Base-by-base conservation (phyloP, 2,113 vertebrate species). In the Cyprinodon variegatus region DNA sequence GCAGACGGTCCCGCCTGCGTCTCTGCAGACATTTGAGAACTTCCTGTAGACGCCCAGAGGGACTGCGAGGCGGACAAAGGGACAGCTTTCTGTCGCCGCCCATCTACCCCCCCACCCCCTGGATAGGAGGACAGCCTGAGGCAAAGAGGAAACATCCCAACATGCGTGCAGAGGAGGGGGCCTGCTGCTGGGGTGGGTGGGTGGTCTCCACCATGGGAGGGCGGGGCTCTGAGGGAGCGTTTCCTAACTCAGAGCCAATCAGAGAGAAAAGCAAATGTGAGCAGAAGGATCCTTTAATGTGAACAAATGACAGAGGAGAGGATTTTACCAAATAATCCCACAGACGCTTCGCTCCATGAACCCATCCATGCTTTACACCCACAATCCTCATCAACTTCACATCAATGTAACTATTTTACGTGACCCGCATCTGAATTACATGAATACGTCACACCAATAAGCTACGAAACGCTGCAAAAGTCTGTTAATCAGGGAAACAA, bases 21-120 rank as follows among this genome's bases (percentile, higher is more conserved):
- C 61, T 77, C 75, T 64, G 20, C 83, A 78, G 79, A 84, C 61
- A 87, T 83, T 11, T 68, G 76, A 82, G 78, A 73, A 87, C 84
- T 87, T 91, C 86, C 86, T 91, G 68, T 20, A 20, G 17, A 2
- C 50, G 50, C 14, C 50, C 50, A 57, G 50, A 57, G 50, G 50
- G 50, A 57, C 80, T 43, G 61, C 6, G 36, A 40, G 14, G 38
- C 8, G 38, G 17, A 64, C 62, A 64, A 64, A 64, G 72, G 72
- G 38, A 75, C 53, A 4, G 43, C 3, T 20, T 14, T 57, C 10
- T 37, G 61, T 41, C 61, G 20, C 13, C 29, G 29, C 29, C 29
- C 46, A 50, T 14, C 62, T 14, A 40, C 72, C 63, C 66, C 67
- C 65, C 50, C 41, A 3, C 41, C 11, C 4, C 39, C 3, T 40